Base-by-base conservation (phyloP, 2,797 vertebrate genomes). In the Mormyrus hasselquistii region DNA sequence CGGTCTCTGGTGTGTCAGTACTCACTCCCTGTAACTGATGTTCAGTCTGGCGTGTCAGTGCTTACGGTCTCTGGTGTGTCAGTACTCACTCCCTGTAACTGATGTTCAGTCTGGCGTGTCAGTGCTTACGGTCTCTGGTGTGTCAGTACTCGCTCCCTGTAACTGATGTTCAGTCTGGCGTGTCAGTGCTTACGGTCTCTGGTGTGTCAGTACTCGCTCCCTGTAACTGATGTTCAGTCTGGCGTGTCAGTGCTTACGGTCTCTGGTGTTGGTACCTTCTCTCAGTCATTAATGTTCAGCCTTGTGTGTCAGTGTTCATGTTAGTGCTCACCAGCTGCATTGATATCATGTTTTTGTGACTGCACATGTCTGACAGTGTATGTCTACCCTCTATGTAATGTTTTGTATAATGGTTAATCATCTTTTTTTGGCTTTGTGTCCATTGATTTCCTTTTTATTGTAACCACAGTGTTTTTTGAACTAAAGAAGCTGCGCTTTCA, bases 401-500 rank as follows among this genome's bases (percentile, higher is more conserved):
- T 65, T 65, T 29, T 76, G 69, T 76, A 16, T 76, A 7, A 41
- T 34, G 2, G n/a, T 85, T 85, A 52, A 85, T 41, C n/a, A 49
- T 4, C 47, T 44, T 8, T 49, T 89, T 69, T 85, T 49, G 5
- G 19, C 34, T n/a, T 59, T 59, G 52, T 76, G 22, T 76, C 49
- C 69, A 87, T 79, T 55, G 49, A 87, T 91, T 92, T 92, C 76
- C 38, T 76, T 57, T 89, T 52, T 41, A 4, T 41, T 76, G 69
- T 47, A 76, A 52, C 57, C 7, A 59, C n/a, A 22, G 57, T 59
- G n/a, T 59, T 59, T 19, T 59, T 59, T 59, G 2, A 59, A 59
- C n/a, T 59, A 22, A 59, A 59, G 57, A 59, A 59, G n/a, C 53
- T 57, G 62, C 1, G 19, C 38, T 41, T 89, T 89, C 76, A 76